Conservation (phyloP, 2,888 invertebrate species). For the Tetranychus piercei region DNA sequence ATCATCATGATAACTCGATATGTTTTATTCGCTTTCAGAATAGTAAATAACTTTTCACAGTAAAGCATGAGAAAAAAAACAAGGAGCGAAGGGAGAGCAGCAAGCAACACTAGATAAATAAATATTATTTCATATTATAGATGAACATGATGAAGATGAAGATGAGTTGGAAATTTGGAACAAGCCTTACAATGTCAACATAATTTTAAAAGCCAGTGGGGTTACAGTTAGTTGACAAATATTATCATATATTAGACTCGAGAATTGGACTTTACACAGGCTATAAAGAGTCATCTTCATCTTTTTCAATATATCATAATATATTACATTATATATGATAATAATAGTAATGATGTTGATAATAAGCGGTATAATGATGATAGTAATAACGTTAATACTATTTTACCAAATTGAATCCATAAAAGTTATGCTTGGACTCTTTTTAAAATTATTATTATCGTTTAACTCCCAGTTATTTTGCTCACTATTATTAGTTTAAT, state of each 20-base stretch:
- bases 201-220: background rate
- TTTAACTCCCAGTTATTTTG: background rate
- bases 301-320: background rate
- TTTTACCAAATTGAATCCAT: background rate
- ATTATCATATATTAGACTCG: background rate
- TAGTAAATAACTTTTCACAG: background rate
- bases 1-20: background rate
- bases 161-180: background rate
- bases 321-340: background rate
- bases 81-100: too few species aligned
- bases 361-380: background rate
- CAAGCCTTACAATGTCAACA: background rate
- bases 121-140: background rate
- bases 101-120: background rate
- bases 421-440: background rate
- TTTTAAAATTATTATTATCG: slow-evolving; percentile 1
- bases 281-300: too few species aligned
- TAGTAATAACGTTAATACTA: background rate
- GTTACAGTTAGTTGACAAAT: background rate
- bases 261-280: too few species aligned
- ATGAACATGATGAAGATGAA: background rate
- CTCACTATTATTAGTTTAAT: background rate
- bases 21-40: background rate
- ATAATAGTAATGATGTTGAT: background rate
- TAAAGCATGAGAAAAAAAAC: too few species aligned